Evolutionary conservation across 2,888 invertebrate species (phyloP).

Genomic region (Ectropis crepuscularia): DNA sequence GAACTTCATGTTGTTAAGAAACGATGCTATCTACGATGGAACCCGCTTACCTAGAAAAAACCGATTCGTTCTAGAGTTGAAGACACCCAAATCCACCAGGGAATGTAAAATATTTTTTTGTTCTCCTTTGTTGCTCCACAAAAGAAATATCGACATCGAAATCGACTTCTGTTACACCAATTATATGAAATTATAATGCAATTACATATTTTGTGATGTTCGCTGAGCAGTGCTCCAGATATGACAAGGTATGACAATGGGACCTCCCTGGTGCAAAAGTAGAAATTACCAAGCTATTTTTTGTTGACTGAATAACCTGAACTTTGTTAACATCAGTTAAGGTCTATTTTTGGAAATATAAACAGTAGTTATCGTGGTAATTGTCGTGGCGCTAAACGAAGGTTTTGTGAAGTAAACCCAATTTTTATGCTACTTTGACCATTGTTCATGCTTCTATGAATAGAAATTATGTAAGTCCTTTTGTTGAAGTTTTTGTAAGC

Average conservation of each 20-base stretch:
- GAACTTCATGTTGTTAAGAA: no score
- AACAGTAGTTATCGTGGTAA: neutral
- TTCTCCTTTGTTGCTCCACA: constrained; percentile 6
- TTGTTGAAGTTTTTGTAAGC: constrained; percentile 15
- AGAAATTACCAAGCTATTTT: constrained; percentile 8
- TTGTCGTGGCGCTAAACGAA: constrained; percentile 59
- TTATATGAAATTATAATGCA: constrained; percentile 68
- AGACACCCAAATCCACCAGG: no score
- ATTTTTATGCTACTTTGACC: constrained; percentile 61
- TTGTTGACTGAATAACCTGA: constrained; percentile 1
- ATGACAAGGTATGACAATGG: constrained; percentile 72
- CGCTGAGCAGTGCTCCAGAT: constrained; percentile 70
- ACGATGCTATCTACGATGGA: no score
- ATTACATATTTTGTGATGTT: constrained; percentile 64
- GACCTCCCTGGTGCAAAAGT: constrained; percentile 66
- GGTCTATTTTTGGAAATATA: neutral
- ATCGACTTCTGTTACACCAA: constrained; percentile 60
- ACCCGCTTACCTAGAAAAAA: no score
- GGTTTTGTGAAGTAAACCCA: constrained; percentile 45
- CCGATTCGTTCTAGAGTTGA: no score
- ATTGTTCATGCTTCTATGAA: constrained; percentile 54
- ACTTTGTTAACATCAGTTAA: neutral
- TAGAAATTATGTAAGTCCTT: constrained; percentile 20
- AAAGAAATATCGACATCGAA: constrained; percentile 47
- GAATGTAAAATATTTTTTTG: neutral